Percentiles rank a stretch among this genome's conserved stretches.
phyloP scores from a whole-genome alignment of 2,113 vertebrate genomes.

The Mobula birostris region DNA sequence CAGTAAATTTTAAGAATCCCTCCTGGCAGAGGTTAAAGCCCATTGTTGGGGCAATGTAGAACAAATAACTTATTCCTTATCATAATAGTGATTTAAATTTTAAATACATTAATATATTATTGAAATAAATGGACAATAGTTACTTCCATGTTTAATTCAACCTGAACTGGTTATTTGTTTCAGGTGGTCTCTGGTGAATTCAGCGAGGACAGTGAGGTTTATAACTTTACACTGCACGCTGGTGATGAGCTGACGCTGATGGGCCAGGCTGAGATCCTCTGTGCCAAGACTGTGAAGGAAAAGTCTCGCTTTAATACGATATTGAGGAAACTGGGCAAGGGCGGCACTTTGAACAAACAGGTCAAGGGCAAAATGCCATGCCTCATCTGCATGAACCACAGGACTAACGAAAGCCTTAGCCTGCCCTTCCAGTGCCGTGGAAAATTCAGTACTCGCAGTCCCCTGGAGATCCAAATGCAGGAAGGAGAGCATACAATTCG shows the following conservation, averaged over 20 bases:
- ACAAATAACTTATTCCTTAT: background rate
- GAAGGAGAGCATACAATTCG: conserved; percentile 93
- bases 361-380: conserved; percentile 86
- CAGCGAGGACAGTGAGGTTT: conserved; percentile 97
- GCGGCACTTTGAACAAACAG: conserved; percentile 53
- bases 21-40: background rate
- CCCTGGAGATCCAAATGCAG: conserved; percentile 88
- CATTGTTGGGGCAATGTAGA: background rate
- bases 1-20: background rate
- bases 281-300: conserved; percentile 80
- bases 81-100: background rate
- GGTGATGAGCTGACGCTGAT: conserved; percentile 96
- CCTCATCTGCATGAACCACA: conserved; percentile 96
- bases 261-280: conserved; percentile 95
- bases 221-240: conserved; percentile 92
- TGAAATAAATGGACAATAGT: background rate
- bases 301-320: conserved; percentile 83
- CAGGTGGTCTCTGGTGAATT: conserved; percentile 97
- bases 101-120: background rate
- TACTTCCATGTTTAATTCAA: background rate
- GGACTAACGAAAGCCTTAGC: conserved; percentile 95
- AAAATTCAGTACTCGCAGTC: conserved; percentile 91
- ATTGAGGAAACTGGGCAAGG: conserved; percentile 80
- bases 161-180: conserved; percentile 37
- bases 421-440: conserved; percentile 92